Conservation (phyloP, 2,797 vertebrate genomes). For the Psittacula echo region DNA sequence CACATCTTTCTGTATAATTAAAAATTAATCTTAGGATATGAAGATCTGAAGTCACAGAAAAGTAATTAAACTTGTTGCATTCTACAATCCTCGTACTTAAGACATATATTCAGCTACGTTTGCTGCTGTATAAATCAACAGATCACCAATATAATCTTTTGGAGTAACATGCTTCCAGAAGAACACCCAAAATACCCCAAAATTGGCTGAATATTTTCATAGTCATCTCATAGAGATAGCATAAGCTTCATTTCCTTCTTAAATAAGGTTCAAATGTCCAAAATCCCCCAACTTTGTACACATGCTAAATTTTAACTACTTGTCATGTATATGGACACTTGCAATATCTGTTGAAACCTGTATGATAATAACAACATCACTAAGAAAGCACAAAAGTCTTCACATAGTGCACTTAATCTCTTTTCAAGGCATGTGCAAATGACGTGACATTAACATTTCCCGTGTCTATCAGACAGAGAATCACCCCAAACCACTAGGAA, state of each 20-base stretch:
- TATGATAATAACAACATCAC: not conserved
- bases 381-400: not conserved
- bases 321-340: not conserved
- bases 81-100: not conserved
- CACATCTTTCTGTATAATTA: not conserved
- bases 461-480: accelerated
- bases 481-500: not conserved
- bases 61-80: not conserved
- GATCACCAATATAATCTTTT: not conserved
- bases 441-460: not conserved
- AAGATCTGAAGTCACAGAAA: not conserved
- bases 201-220: not conserved
- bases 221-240: not conserved
- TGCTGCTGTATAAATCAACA: not conserved
- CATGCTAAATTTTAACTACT: not conserved
- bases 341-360: not conserved
- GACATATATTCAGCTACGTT: not conserved
- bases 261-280: not conserved
- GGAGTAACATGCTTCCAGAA: not conserved
- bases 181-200: not conserved
- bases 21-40: not conserved
- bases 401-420: not conserved
- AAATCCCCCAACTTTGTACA: not conserved
- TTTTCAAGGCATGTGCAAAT: not conserved
- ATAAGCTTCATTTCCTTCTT: not conserved